Conservation (phyloP, 2,888 invertebrate genomes). For the Odontothrips loti region DNA sequence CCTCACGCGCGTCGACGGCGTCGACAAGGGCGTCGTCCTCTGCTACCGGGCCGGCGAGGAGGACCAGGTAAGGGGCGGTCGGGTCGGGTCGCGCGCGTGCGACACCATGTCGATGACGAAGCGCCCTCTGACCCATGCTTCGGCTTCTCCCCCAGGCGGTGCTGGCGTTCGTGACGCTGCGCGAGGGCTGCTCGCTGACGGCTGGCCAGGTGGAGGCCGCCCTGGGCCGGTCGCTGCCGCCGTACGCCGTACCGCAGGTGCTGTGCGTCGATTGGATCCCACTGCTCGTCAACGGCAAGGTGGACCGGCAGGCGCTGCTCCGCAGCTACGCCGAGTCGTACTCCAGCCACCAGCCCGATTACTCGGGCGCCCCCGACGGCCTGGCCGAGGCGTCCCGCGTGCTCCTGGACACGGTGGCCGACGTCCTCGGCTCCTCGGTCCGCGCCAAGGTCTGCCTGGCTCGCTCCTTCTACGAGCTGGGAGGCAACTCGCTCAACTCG, state of each 20-base stretch:
- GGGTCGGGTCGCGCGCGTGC: too few relatives aligned
- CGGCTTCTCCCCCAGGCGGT: conserved; percentile 66
- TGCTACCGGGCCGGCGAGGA: conserved; percentile 70
- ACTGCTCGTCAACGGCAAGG: conserved; percentile 79
- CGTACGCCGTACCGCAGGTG: conserved; percentile 78
- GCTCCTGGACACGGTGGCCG: conserved; percentile 69
- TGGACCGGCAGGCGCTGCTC: conserved; percentile 72
- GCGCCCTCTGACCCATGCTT: too few relatives aligned
- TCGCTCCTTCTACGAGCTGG: conserved; percentile 74
- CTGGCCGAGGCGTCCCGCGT: conserved; percentile 60
- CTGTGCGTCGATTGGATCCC: conserved; percentile 71
- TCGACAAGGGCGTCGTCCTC: conserved; percentile 73
- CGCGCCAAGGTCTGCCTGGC: conserved; percentile 58
- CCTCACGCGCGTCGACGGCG: conserved; percentile 55
- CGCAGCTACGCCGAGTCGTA: conserved; percentile 62
- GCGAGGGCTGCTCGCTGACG: conserved; percentile 46
- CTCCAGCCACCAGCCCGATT: conserved; percentile 54
- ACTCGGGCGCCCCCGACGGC: conserved; percentile 57
- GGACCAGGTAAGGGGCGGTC: conserved; percentile 48
- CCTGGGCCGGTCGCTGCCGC: conserved; percentile 60
- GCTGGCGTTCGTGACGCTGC: conserved; percentile 58
- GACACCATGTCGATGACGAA: background rate
- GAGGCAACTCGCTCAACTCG: conserved; percentile 83
- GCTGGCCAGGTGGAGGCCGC: conserved; percentile 62
- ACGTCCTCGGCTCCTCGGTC: conserved; percentile 56